A percentile compares a stretch with the other conserved stretches of the same genome.
Evolutionary conservation across 2,797 vertebrate genomes (phyloP).

Genomic region (Oryzias sinensis): DNA sequence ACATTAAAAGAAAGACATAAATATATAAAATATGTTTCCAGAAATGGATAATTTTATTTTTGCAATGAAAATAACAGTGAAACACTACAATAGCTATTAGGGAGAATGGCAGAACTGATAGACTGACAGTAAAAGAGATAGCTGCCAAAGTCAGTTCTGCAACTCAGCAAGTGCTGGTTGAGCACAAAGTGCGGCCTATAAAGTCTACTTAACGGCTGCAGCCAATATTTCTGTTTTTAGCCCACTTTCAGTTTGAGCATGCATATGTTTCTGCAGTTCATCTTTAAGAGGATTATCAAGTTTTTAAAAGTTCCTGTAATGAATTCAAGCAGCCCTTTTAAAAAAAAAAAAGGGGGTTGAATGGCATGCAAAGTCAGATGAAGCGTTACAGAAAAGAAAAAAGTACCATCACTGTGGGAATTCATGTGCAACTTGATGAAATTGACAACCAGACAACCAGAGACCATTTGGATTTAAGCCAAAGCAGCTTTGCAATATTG

Average conservation of each 20-base stretch:
- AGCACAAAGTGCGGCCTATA: slow-evolving; percentile 14
- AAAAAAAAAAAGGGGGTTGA: not conserved
- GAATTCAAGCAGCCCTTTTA: not conserved
- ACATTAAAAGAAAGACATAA: no score
- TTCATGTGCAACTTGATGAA: not conserved
- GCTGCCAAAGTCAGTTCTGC: slow-evolving; percentile 17
- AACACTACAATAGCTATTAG: no score
- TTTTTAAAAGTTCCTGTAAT: slow-evolving; percentile 25
- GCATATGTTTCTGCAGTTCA: slow-evolving; percentile 26
- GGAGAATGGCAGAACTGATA: no score
- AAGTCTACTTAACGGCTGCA: slow-evolving; percentile 41
- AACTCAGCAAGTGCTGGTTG: slow-evolving; percentile 30
- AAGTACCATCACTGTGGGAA: not conserved
- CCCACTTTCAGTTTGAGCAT: slow-evolving; percentile 12
- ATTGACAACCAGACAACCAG: no score
- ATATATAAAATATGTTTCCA: no score
- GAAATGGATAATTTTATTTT: no score
- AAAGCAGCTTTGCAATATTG: no score
- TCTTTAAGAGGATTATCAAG: slow-evolving; percentile 1
- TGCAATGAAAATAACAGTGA: no score
- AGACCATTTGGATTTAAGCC: no score
- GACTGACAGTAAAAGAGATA: not conserved
- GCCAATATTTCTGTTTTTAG: slow-evolving; percentile 18
- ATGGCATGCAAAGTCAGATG: not conserved
- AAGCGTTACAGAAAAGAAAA: not conserved